Conservation (phyloP, 2,797 vertebrate genomes). For the Oophaga sylvatica region DNA sequence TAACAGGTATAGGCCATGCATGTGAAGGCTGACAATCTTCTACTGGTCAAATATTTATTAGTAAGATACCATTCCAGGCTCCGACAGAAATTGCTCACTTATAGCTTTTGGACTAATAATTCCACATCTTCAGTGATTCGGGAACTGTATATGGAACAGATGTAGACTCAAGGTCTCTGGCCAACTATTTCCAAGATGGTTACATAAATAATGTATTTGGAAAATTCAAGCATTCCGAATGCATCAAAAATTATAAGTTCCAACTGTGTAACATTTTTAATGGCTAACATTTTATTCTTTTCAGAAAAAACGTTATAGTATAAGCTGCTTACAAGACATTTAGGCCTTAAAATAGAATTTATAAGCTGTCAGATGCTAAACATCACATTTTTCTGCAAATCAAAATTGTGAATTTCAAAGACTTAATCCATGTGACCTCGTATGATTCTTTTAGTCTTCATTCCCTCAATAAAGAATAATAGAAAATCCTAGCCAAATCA, state of each 20-base stretch:
- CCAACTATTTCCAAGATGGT: background rate
- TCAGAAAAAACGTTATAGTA: slow-evolving; percentile 3
- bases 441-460: background rate
- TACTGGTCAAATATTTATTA: background rate
- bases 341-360: background rate
- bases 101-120: background rate
- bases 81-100: no score
- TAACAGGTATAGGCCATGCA: background rate
- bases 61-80: no score
- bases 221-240: slow-evolving; percentile 9
- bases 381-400: background rate
- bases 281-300: background rate
- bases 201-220: slow-evolving; percentile 7
- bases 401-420: slow-evolving; percentile 21
- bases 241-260: background rate
- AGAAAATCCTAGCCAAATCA: background rate
- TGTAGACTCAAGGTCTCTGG: background rate
- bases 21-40: background rate
- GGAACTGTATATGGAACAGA: background rate
- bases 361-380: slow-evolving; percentile 12
- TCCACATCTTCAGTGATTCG: background rate
- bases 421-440: background rate
- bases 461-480: background rate
- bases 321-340: background rate
- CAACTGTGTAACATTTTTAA: background rate